These are phyloP conservation scores for Liopterus haemorrhoidalis DNA, from an alignment of 2,888 invertebrate genomes.

Conservation along the genomic window DNA sequence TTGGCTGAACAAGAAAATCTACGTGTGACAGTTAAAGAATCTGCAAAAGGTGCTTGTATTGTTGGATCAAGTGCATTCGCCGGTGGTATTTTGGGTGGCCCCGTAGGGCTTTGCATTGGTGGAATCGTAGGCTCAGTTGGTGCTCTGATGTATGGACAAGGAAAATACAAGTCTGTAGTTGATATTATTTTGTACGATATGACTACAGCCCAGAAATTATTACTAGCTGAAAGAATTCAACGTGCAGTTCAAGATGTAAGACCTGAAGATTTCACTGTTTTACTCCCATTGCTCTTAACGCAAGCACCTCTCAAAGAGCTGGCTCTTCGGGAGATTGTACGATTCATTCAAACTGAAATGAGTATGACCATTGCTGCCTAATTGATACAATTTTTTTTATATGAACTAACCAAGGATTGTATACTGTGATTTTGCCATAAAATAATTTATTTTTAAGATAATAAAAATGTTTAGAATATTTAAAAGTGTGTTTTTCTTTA, in stretches of 20 bases:
- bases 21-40: constrained; percentile 38
- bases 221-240: constrained; percentile 32
- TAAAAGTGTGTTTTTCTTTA: too few relatives aligned
- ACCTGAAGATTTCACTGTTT: constrained; percentile 33
- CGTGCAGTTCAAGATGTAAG: constrained; percentile 32
- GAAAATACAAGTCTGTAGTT: constrained; percentile 41
- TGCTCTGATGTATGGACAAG: constrained; percentile 34
- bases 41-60: constrained; percentile 40
- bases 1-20: constrained; percentile 40
- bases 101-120: constrained; percentile 41
- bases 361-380: constrained; percentile 21
- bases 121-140: constrained; percentile 39
- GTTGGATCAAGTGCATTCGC: constrained; percentile 39
- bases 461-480: too few relatives aligned
- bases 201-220: constrained; percentile 36
- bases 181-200: constrained; percentile 38
- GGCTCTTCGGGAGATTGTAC: constrained; percentile 31
- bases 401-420: too few relatives aligned
- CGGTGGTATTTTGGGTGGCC: constrained; percentile 42
- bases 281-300: constrained; percentile 33
- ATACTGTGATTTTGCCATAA: too few relatives aligned
- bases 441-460: too few relatives aligned
- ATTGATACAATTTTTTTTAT: too few relatives aligned
- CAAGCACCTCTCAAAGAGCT: constrained; percentile 32
- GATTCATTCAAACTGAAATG: constrained; percentile 37